Conservation (phyloP, 2,888 invertebrate species). For the Agrotis ipsilon region DNA sequence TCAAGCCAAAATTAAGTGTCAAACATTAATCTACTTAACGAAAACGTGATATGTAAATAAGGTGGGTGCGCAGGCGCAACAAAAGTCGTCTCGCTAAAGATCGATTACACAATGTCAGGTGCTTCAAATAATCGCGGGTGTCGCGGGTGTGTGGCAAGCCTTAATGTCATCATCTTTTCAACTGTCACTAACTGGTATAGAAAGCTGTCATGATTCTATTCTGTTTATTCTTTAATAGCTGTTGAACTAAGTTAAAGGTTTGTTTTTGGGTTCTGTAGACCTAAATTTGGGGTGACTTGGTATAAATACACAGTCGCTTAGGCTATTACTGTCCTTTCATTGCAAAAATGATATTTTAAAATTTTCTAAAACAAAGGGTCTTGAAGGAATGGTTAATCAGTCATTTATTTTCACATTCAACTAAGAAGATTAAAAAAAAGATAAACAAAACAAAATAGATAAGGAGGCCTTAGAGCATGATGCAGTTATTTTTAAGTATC, state of each 20-base stretch:
- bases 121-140: constrained; percentile 53
- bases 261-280: constrained; percentile 30
- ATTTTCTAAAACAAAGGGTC: too few species aligned
- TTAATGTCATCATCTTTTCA: constrained; percentile 77
- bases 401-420: too few species aligned
- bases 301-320: too few species aligned
- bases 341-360: too few species aligned
- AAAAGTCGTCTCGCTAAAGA: constrained; percentile 32
- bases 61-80: constrained; percentile 39
- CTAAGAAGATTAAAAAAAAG: too few species aligned
- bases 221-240: constrained; percentile 62
- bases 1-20: constrained; percentile 27
- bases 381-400: too few species aligned
- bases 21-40: constrained; percentile 57
- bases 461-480: too few species aligned
- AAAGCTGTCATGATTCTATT: constrained; percentile 76
- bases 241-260: constrained; percentile 43
- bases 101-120: constrained; percentile 57
- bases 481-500: too few species aligned
- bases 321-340: too few species aligned
- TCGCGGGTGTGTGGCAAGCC: constrained; percentile 53
- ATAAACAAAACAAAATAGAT: too few species aligned
- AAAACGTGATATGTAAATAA: constrained; percentile 63
- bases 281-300: not conserved
- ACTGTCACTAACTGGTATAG: constrained; percentile 73